Percentiles rank a stretch among this genome's conserved stretches.
Conservation (phyloP, 2,888 invertebrate species). For the Sepioteuthis lessoniana region DNA sequence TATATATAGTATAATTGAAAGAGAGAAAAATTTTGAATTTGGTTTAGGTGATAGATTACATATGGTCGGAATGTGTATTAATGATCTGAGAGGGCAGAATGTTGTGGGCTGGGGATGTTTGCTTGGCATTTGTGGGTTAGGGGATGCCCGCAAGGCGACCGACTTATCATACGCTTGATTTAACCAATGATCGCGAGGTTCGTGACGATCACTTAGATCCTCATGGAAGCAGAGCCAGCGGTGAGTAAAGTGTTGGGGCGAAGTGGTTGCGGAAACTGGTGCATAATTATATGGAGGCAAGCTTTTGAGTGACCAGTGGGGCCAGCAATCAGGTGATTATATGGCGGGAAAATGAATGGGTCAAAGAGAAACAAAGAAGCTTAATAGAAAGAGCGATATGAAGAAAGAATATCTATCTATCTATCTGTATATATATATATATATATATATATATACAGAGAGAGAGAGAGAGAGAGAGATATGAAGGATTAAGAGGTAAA, state of each 20-base stretch:
- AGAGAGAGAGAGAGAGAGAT: too few species aligned
- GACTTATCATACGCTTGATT: background rate
- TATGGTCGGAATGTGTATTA: background rate
- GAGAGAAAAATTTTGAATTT: background rate
- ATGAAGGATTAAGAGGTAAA: too few species aligned
- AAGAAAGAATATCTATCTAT: too few species aligned
- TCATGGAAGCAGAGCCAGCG: background rate
- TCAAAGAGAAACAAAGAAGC: background rate
- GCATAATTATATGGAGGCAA: background rate
- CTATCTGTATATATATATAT: too few species aligned
- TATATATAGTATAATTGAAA: background rate
- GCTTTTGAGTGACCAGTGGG: slow-evolving; percentile 10
- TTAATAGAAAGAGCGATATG: background rate
- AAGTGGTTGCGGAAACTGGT: background rate
- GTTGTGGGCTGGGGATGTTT: too few species aligned
- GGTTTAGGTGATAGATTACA: background rate
- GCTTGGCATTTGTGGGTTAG: background rate
- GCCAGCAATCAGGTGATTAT: background rate
- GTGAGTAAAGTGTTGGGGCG: background rate
- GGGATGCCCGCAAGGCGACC: background rate
- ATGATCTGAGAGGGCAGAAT: background rate
- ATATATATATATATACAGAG: too few species aligned
- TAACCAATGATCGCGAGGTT: slow-evolving; percentile 20
- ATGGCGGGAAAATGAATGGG: background rate
- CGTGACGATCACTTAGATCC: slow-evolving; percentile 17